A percentile compares a stretch with the other conserved stretches of the same genome.
These are phyloP conservation scores for Ascidia mentula DNA, from an alignment of 23 tunicate genomes.

Conservation along the genomic window DNA sequence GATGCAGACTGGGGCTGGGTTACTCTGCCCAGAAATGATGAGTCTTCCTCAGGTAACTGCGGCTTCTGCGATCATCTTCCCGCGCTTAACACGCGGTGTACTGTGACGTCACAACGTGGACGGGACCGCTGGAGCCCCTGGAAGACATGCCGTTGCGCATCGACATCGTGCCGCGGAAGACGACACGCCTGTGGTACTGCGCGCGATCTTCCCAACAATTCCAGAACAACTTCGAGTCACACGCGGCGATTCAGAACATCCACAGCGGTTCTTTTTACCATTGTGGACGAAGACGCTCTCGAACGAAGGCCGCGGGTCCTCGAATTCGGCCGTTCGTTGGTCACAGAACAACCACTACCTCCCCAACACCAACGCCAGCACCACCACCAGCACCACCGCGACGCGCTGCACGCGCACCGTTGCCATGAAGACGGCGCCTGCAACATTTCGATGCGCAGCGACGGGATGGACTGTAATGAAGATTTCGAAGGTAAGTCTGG, in stretches of 20 bases:
- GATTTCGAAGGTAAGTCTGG: background rate
- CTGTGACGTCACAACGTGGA: background rate
- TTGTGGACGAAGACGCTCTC: slow-evolving; percentile 22
- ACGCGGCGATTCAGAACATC: background rate
- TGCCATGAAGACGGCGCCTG: no score
- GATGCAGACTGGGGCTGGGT: slow-evolving; percentile 6
- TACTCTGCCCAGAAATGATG: background rate
- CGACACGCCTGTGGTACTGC: background rate
- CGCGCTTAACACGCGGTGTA: background rate
- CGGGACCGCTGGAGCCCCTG: slow-evolving; percentile 3
- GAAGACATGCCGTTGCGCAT: background rate
- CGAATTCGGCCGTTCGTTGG: background rate
- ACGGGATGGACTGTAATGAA: background rate
- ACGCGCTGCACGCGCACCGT: no score
- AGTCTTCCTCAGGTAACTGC: no score
- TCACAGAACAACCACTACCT: background rate
- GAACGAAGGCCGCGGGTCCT: slow-evolving; percentile 11
- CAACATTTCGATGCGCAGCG: background rate
- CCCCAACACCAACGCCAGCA: no score
- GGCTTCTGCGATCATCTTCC: background rate
- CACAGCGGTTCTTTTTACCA: slow-evolving; percentile 23
- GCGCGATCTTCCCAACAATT: background rate
- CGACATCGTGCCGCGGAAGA: background rate
- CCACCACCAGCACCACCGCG: no score
- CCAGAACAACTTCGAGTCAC: background rate